These are phyloP conservation scores for Drosophila cracens DNA, from an alignment of 2,888 invertebrate species.

Conservation along the genomic window DNA sequence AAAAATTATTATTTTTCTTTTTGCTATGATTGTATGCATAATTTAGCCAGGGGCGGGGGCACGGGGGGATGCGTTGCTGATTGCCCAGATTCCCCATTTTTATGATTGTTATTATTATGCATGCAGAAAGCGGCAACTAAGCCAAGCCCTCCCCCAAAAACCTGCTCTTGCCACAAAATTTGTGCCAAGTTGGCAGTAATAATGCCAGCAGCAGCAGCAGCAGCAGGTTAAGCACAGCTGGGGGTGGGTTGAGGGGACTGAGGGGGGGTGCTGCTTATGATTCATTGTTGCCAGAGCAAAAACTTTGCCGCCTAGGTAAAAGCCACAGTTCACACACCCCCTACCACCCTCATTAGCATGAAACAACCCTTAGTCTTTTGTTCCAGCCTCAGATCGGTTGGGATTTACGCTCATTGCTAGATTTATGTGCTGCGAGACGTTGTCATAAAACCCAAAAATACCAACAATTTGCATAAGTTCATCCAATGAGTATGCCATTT, in stretches of 20 bases:
- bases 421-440: conserved; percentile 64
- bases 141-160: background rate
- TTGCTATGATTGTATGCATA: conserved; percentile 73
- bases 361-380: conserved; percentile 63
- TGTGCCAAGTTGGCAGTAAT: conserved; percentile 64
- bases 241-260: conserved; percentile 6
- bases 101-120: conserved; percentile 78
- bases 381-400: conserved; percentile 37
- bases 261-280: conserved; percentile 46
- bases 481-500: conserved; percentile 2
- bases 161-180: conserved; percentile 18
- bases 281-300: conserved; percentile 60
- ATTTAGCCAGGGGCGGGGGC: conserved; percentile 30
- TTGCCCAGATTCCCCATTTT: conserved; percentile 48
- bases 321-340: conserved; percentile 9
- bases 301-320: conserved; percentile 57
- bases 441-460: conserved; percentile 70
- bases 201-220: conserved; percentile 13
- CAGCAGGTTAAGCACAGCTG: conserved; percentile 41
- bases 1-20: conserved; percentile 43
- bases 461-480: conserved; percentile 70
- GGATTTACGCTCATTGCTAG: conserved; percentile 61
- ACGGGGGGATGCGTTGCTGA: conserved; percentile 4
- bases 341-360: conserved; percentile 64
- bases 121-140: conserved; percentile 51